A percentile compares a stretch with the other conserved stretches of the same genome.
Conservation (phyloP, 1,140 invertebrate genomes). For the Ceratosolen solmsi region DNA sequence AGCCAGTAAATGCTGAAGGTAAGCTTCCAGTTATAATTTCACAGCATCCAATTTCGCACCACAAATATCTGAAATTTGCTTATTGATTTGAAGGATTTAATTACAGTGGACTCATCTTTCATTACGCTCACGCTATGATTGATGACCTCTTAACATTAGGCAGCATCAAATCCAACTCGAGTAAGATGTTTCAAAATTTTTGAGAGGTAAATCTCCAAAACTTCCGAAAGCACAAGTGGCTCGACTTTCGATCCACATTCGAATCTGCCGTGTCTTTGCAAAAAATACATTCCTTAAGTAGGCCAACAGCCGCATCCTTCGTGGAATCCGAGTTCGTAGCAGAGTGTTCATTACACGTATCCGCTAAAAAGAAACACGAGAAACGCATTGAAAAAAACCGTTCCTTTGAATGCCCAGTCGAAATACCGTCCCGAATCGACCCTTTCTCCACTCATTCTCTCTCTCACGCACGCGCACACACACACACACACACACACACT, state of each 20-base stretch:
- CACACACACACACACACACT: not conserved
- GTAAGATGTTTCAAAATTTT: not conserved
- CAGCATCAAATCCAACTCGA: not conserved
- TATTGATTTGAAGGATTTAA: too few species aligned
- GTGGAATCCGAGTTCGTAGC: conserved; percentile 22
- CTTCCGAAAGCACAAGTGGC: not conserved
- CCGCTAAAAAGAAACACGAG: conserved; percentile 21
- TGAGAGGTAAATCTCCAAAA: not conserved
- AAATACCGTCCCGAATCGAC: conserved; percentile 11
- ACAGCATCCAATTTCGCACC: too few species aligned
- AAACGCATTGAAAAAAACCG: conserved; percentile 25
- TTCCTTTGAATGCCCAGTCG: not conserved
- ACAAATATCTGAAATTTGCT: too few species aligned
- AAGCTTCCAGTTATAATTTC: too few species aligned
- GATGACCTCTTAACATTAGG: too few species aligned
- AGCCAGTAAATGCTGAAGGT: too few species aligned
- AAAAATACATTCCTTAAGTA: conserved; percentile 29
- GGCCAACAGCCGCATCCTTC: conserved; percentile 36
- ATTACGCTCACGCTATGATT: too few species aligned
- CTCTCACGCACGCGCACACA: too few species aligned
- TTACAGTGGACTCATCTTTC: too few species aligned
- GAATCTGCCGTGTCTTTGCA: not conserved
- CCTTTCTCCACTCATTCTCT: not conserved
- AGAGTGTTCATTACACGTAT: conserved; percentile 28
- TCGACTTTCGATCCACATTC: conserved; percentile 23